Evolutionary conservation across 1,140 invertebrate species (phyloP).

Genomic region (Drosophila obscura): DNA sequence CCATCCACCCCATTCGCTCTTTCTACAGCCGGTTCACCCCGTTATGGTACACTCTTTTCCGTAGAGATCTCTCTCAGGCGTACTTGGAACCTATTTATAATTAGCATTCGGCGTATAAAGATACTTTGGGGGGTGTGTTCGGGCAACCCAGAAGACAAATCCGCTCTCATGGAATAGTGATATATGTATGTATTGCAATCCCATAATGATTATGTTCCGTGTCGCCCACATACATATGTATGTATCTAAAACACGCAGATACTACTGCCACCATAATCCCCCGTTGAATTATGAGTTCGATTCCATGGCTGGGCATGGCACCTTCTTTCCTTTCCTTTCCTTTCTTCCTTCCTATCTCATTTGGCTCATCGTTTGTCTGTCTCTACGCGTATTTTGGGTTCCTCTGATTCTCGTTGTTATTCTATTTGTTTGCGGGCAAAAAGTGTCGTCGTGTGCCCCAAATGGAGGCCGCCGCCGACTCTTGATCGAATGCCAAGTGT

Average conservation of each 20-base stretch:
- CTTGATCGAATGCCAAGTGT: constrained; percentile 61
- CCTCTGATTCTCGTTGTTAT: constrained; percentile 32
- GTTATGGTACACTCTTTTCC: constrained; percentile 12
- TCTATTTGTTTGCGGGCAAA: constrained; percentile 22
- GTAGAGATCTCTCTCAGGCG: constrained; percentile 33
- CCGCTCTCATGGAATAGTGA: too few relatives aligned
- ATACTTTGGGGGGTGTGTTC: constrained; percentile 49
- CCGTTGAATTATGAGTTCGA: constrained; percentile 28
- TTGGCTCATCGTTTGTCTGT: constrained; percentile 1
- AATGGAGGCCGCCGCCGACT: constrained; percentile 24
- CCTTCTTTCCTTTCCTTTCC: background rate
- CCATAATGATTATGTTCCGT: constrained; percentile 11
- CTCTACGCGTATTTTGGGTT: constrained; percentile 39
- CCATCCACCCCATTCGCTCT: background rate
- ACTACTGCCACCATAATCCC: constrained; percentile 28
- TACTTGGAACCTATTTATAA: constrained; percentile 49
- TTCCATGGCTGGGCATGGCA: constrained; percentile 12
- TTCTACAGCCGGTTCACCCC: background rate
- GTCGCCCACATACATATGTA: background rate
- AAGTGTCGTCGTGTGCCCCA: constrained; percentile 59
- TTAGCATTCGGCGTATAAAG: constrained; percentile 23
- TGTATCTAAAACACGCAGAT: background rate
- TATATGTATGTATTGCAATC: constrained; percentile 1
- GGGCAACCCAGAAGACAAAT: background rate
- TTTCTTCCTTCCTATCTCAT: background rate